Evolutionary conservation across 2,888 invertebrate genomes (phyloP).

Genomic region (Eutolmus rufibarbis): DNA sequence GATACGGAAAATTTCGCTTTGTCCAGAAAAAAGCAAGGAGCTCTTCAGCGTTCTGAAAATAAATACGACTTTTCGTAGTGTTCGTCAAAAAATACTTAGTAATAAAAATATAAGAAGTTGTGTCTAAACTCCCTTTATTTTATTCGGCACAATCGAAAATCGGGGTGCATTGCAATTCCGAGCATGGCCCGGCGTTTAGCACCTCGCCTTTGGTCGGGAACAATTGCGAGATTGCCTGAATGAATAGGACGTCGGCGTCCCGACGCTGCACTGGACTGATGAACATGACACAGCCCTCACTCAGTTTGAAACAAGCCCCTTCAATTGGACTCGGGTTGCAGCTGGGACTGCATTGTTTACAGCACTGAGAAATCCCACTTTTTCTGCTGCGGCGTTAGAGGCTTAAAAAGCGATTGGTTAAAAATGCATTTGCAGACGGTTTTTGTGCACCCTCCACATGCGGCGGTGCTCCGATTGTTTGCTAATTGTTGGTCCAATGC

Average conservation of each 20-base stretch:
- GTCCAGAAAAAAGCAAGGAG: neutral
- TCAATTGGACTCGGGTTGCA: conserved; percentile 19
- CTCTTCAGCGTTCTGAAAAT: neutral
- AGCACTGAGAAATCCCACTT: neutral
- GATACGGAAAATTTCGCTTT: conserved; percentile 25
- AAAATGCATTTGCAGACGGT: conserved; percentile 23
- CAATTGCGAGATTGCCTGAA: neutral
- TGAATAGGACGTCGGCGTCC: neutral
- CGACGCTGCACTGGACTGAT: neutral
- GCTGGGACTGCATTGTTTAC: conserved; percentile 10
- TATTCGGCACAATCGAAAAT: neutral
- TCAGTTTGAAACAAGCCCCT: neutral
- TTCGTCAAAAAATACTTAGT: neutral
- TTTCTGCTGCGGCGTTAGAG: neutral
- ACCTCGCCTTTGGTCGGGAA: neutral
- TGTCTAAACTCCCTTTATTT: neutral
- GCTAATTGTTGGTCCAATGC: conserved; percentile 22
- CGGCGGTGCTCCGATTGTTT: neutral
- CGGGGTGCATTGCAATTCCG: neutral
- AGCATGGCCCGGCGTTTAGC: neutral
- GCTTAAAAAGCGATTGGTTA: neutral
- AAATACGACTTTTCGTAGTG: neutral
- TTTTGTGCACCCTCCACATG: conserved; percentile 3
- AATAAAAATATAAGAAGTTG: neutral
- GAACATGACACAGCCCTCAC: neutral